Evolutionary conservation across 2,888 invertebrate genomes (phyloP).

Genomic region (Ectemnius cavifrons): DNA sequence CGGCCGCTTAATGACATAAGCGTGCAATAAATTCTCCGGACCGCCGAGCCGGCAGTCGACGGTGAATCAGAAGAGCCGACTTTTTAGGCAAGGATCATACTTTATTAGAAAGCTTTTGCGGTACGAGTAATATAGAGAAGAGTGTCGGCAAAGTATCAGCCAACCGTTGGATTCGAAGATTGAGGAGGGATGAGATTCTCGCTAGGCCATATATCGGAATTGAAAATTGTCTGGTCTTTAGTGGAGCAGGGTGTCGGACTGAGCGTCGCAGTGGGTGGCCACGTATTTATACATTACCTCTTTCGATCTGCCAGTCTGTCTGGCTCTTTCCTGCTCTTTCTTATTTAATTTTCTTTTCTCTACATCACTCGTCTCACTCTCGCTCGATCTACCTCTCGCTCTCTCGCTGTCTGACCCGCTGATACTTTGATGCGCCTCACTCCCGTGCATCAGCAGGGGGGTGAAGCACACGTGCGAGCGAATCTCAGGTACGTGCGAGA

Average conservation of each 20-base stretch:
- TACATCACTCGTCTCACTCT: not conserved
- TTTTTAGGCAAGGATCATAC: no score
- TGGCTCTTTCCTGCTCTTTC: conserved; percentile 47
- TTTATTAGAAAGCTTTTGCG: no score
- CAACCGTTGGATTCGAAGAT: no score
- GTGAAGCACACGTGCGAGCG: conserved; percentile 16
- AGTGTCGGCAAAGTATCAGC: no score
- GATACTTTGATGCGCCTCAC: not conserved
- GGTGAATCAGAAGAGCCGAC: no score
- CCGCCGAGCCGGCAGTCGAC: no score
- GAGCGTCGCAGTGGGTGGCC: conserved; percentile 68
- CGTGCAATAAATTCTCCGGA: no score
- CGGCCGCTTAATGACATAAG: no score
- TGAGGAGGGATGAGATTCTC: not conserved
- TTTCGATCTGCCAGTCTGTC: conserved; percentile 51
- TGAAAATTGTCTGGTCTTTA: conserved; percentile 49
- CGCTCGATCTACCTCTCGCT: not conserved
- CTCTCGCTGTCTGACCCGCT: not conserved
- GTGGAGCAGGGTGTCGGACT: conserved; percentile 50
- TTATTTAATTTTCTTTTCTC: conserved; percentile 38
- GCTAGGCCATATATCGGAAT: conserved; percentile 30
- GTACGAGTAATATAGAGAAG: no score
- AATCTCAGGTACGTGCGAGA: conserved; percentile 24
- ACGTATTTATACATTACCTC: conserved; percentile 66
- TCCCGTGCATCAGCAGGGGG: no score